Evolutionary conservation across 2,888 invertebrate species (phyloP).

Genomic region (Parnassius orleans): DNA sequence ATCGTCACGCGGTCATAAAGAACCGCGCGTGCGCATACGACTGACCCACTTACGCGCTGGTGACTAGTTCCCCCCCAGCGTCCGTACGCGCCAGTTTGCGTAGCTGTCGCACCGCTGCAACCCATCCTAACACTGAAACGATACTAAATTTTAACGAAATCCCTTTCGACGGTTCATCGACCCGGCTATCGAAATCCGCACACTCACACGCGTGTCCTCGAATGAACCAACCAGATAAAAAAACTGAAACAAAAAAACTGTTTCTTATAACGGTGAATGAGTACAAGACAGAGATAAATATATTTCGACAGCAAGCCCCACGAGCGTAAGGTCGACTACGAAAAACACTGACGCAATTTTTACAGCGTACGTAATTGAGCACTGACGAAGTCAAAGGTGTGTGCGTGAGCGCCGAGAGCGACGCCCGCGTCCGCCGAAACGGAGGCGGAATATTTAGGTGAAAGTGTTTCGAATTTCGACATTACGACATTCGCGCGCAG

Average conservation of each 20-base stretch:
- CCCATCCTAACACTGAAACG: constrained; percentile 62
- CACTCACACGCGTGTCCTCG: constrained; percentile 71
- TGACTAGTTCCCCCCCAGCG: constrained; percentile 51
- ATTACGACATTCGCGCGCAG: constrained; percentile 81
- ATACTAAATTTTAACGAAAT: constrained; percentile 65
- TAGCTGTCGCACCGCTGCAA: constrained; percentile 43
- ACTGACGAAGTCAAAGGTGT: constrained; percentile 66
- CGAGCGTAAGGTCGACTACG: constrained; percentile 74
- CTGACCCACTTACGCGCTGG: constrained; percentile 69
- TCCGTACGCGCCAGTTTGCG: constrained; percentile 56
- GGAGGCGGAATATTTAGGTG: constrained; percentile 81
- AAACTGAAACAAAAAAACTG: constrained; percentile 71
- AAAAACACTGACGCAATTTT: constrained; percentile 81
- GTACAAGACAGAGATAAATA: constrained; percentile 76
- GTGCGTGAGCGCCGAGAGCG: constrained; percentile 79
- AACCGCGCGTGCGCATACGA: constrained; percentile 64
- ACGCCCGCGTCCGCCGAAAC: constrained; percentile 80
- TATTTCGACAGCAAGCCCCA: constrained; percentile 70
- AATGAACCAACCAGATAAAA: constrained; percentile 63
- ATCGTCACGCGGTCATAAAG: constrained; percentile 48
- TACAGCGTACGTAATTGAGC: constrained; percentile 78
- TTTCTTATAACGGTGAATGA: constrained; percentile 66
- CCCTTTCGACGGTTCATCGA: constrained; percentile 75
- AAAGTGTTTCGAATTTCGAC: constrained; percentile 82
- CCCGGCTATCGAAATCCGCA: constrained; percentile 80